Evolutionary conservation across 2,113 vertebrate species (phyloP), one percentile per base, ranked within the genome.

Genomic region (Megaceryle maxima): DNA sequence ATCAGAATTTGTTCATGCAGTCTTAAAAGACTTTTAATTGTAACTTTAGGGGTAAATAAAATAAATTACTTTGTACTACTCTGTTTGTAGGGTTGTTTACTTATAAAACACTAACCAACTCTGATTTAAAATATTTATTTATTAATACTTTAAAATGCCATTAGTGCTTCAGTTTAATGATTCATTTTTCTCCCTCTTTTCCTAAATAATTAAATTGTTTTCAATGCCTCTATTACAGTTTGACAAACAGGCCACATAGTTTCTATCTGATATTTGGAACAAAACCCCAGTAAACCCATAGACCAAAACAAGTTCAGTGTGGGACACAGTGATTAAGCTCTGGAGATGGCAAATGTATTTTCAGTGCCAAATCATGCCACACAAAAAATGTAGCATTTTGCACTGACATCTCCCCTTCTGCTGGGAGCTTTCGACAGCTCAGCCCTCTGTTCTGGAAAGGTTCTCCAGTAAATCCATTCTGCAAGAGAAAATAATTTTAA

Each of bases 341-440:
- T 53, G 43, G 37, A 75, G 16, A 18, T 35, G 43, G 37, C 13
- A 60, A 44, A 21, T 16, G 8, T 31, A 3, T 55, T 55, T 92
- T 24, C 13, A 20, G 9, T n/a, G 28, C 19, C 46, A 62, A 57
- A 25, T 2, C 1, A 1, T 66, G 41, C 35, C 60, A 53, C 1
- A 0, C 35, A 77, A 55, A 85, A 89, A 22, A 3, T 0, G 0
- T 10, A 29, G 19, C 15, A 16, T 33, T 86, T 77, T 60, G 69
- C 44, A 79, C 21, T 60, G 39, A 33, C 11, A 39, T 57, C 14
- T 67, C 37, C 28, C 43, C 8, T 44, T 28, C 12, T 6, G 6
- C 39, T 1, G 3, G 8, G 41, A 19, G 0, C 16, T 55, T 51
- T 0, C 0, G 24, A 67, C 43, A 87, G 35, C 22, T 14, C 15